Evolutionary conservation across 1,140 invertebrate species (phyloP).

Genomic region (Stegodyphus dumicola): DNA sequence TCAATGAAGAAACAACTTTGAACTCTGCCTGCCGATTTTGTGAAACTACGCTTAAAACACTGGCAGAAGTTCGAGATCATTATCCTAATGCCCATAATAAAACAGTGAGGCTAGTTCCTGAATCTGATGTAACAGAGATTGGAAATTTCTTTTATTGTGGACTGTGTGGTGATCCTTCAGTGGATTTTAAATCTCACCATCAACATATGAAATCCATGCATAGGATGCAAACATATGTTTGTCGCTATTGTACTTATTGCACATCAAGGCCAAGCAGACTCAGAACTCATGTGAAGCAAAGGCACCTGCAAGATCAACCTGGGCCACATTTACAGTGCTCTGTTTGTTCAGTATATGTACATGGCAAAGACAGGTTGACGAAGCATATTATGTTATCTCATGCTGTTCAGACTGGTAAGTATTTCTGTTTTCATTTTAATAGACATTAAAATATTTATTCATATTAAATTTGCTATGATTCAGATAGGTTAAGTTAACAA

Average conservation of each 20-base stretch:
- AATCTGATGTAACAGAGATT: slow-evolving; percentile 58
- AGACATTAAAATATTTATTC: too few relatives aligned
- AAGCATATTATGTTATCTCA: slow-evolving; percentile 65
- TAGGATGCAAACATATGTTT: slow-evolving; percentile 64
- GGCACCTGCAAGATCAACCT: slow-evolving; percentile 64
- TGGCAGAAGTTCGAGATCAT: slow-evolving; percentile 64
- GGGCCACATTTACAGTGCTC: slow-evolving; percentile 65
- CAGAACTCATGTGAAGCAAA: slow-evolving; percentile 64
- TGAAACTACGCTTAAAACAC: slow-evolving; percentile 62
- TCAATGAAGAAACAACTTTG: slow-evolving; percentile 60
- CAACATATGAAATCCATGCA: slow-evolving; percentile 65
- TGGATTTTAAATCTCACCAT: slow-evolving; percentile 63
- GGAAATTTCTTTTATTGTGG: slow-evolving; percentile 64
- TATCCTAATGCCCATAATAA: slow-evolving; percentile 63
- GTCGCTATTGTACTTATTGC: slow-evolving; percentile 63
- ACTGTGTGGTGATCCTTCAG: slow-evolving; percentile 62
- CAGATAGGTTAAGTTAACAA: not conserved
- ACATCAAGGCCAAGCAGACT: slow-evolving; percentile 64
- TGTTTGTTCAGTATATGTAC: slow-evolving; percentile 64
- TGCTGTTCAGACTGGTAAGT: slow-evolving; percentile 64
- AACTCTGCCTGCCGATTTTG: slow-evolving; percentile 65
- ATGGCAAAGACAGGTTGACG: slow-evolving; percentile 64
- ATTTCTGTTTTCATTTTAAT: not conserved
- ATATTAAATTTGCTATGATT: not conserved
- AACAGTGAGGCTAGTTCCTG: slow-evolving; percentile 62